phyloP scores from a whole-genome alignment of 2,113 vertebrate genomes.

The Oncorhynchus gorbuscha region DNA sequence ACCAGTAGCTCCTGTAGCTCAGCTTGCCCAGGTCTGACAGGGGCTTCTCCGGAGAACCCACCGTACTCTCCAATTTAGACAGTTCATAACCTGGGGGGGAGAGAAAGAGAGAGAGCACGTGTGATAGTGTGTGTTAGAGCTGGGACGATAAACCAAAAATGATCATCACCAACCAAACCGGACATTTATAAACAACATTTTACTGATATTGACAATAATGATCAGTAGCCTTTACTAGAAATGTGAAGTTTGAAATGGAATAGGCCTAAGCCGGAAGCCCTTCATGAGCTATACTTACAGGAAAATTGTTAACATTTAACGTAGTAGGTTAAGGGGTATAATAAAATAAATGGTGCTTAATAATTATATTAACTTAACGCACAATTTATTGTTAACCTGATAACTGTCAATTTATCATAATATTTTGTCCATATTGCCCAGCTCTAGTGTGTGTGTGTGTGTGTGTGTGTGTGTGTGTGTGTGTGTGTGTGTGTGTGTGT shows the following conservation, averaged over 20 bases:
- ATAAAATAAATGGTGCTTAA: no score
- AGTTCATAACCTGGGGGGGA: constrained; percentile 83
- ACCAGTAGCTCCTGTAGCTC: constrained; percentile 96
- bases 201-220: no score
- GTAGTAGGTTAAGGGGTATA: no score
- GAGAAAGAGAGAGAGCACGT: not conserved
- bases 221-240: no score
- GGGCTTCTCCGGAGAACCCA: constrained; percentile 92
- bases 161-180: no score
- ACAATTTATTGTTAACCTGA: no score
- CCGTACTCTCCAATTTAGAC: constrained; percentile 88
- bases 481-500: not conserved
- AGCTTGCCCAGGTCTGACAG: constrained; percentile 92
- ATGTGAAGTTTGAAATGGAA: not conserved
- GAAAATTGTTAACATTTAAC: no score
- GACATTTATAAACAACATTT: no score
- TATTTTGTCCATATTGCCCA: not conserved
- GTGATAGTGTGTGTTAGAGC: not conserved
- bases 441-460: not conserved
- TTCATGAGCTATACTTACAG: no score
- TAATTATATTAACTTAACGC: not conserved
- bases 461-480: no score
- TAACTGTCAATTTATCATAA: not conserved
- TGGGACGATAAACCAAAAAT: no score
- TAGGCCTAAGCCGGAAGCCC: no score